phyloP scores from a whole-genome alignment of 1,140 invertebrate species.

The Drosophila leontia region DNA sequence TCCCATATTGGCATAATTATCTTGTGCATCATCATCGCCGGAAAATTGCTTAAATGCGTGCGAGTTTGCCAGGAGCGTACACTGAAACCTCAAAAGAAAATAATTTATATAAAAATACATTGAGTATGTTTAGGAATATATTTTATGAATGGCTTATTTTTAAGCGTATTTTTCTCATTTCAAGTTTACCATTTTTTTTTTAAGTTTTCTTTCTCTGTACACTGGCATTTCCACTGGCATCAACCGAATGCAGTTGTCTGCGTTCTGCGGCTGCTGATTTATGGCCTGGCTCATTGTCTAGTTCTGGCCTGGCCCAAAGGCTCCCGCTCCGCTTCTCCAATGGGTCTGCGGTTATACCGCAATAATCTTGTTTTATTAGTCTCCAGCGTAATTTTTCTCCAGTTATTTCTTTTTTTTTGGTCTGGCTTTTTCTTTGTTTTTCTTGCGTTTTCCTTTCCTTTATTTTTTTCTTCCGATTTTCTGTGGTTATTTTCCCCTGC shows the following conservation, averaged over 20 bases:
- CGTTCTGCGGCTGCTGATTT: slow-evolving; percentile 62
- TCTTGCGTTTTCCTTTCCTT: slow-evolving; percentile 8
- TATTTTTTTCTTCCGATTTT: slow-evolving; percentile 6
- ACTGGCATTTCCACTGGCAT: slow-evolving; percentile 7
- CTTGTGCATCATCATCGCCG: slow-evolving; percentile 23
- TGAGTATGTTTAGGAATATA: background rate
- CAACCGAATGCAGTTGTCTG: slow-evolving; percentile 44
- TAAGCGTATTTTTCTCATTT: background rate
- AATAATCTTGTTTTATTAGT: slow-evolving; percentile 79
- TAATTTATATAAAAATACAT: too few species aligned
- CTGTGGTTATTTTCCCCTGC: slow-evolving; percentile 41
- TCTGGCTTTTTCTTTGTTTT: slow-evolving; percentile 22
- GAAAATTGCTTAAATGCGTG: slow-evolving; percentile 41
- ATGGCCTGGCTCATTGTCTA: slow-evolving; percentile 68
- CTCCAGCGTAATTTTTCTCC: slow-evolving; percentile 73
- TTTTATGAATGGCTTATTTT: too few species aligned
- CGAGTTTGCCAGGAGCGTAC: slow-evolving; percentile 2
- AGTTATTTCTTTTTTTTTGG: slow-evolving; percentile 51
- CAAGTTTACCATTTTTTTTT: background rate
- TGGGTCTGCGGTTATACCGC: slow-evolving; percentile 69
- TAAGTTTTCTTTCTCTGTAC: background rate
- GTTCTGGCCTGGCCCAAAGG: slow-evolving; percentile 19
- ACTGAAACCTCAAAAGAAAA: background rate
- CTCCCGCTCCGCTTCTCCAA: slow-evolving; percentile 10
- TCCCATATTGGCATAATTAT: slow-evolving; percentile 50